A percentile compares a stretch with the other conserved stretches of the same genome.
Evolutionary conservation across 2,113 vertebrate species (phyloP).

Genomic region (Lophotis ruficrista): DNA sequence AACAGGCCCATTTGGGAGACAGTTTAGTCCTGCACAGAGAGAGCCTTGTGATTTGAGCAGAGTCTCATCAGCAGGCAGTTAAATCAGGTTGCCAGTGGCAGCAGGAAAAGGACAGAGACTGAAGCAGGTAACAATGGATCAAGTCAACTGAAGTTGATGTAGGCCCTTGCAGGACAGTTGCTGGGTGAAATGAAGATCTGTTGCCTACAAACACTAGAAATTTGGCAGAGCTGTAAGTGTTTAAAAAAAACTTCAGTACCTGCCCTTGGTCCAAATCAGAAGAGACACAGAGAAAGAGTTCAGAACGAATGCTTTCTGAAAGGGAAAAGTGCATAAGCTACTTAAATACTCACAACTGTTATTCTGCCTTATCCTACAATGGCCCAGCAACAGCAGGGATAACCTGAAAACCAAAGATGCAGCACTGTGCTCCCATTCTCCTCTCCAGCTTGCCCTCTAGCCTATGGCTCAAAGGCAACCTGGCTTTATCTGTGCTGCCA

Average conservation of each 20-base stretch:
- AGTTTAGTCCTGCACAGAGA: background rate
- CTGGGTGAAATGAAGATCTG: background rate
- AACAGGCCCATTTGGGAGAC: background rate
- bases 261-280: background rate
- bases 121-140: background rate
- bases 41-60: background rate
- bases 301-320: background rate
- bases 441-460: background rate
- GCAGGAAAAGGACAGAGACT: background rate
- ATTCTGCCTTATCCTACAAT: background rate
- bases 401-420: background rate
- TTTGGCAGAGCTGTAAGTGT: background rate
- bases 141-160: background rate
- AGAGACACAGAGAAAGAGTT: background rate
- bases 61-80: conserved; percentile 9
- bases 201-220: background rate
- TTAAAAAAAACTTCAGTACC: background rate
- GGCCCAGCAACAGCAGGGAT: background rate
- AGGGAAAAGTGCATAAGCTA: background rate
- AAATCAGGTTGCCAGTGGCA: background rate
- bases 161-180: background rate
- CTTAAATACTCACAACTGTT: background rate
- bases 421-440: background rate
- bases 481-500: background rate
- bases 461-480: background rate